Base-by-base conservation (phyloP, 2,797 vertebrate genomes). In the Moxostoma hubbsi region DNA sequence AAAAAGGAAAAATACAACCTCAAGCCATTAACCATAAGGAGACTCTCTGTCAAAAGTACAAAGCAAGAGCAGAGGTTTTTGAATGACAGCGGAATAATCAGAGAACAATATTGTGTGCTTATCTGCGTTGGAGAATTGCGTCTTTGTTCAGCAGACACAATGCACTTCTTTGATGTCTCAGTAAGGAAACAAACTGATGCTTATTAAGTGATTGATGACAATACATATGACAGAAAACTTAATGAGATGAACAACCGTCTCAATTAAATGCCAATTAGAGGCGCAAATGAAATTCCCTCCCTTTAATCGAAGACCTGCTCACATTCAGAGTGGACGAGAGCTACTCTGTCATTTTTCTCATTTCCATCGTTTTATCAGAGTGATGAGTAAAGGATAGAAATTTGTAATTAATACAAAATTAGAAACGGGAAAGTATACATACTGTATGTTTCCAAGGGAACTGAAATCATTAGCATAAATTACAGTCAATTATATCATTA, bases 191-290 rank as follows among this genome's bases (percentile, higher is more conserved):
- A 12, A 67, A 57, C 82, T 87, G 85, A 78, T 62, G 75, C 79
- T 88, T 91, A 58, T 58, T 49, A 51, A 46, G 78, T 92, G 92
- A 93, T 92, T 91, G 90, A 93, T 92, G 87, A 86, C 84, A 81
- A 68, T 82, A 82, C 59, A 79, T 84, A 80, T 90, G 90, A 93
- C 88, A 88, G 90, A 89, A 81, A 81, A 83, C 86, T 84, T 92
- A 93, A 93, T 92, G 87, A 89, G 86, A 89, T 77, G 83, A 86
- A 93, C 93, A 90, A 89, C 89, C 84, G 82, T 88, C 85, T 89
- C 91, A 92, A 94, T 94, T 92, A 93, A 93, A 92, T 85, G 89
- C 89, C 90, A 90, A 89, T 93, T 93, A 92, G 84, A 59, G 83
- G 72, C 67, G 75, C 81, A 86, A 75, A 89, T 88, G 87, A 64